These are phyloP conservation scores for Crepidodera aurea DNA, from an alignment of 2,888 invertebrate genomes.

Conservation along the genomic window DNA sequence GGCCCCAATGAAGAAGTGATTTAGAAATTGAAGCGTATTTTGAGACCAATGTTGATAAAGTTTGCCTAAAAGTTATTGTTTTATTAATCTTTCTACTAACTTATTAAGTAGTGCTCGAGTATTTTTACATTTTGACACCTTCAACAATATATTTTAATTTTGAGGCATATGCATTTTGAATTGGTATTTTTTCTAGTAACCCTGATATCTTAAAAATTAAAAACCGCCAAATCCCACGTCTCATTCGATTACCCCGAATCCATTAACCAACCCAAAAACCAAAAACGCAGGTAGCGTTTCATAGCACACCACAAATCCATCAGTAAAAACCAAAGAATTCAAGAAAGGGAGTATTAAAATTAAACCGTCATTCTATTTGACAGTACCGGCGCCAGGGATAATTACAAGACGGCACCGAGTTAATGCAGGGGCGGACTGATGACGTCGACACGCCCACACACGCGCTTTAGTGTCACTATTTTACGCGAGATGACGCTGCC, in stretches of 20 bases:
- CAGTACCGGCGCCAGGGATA: constrained; percentile 52
- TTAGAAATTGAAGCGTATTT: no score
- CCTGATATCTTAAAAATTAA: no score
- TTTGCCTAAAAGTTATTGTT: no score
- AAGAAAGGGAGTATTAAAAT: constrained; percentile 23
- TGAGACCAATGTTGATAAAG: no score
- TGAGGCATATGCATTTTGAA: no score
- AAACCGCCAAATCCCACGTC: neutral
- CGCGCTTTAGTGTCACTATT: constrained; percentile 45
- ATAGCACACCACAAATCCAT: constrained; percentile 21
- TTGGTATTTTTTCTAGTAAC: no score
- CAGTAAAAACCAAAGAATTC: constrained; percentile 28
- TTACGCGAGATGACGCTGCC: constrained; percentile 11
- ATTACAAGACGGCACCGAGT: constrained; percentile 48
- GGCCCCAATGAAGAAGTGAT: no score
- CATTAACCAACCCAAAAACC: constrained; percentile 19
- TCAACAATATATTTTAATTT: no score
- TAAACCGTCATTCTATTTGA: constrained; percentile 43
- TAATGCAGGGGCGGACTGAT: constrained; percentile 54
- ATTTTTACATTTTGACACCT: no score
- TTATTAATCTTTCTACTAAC: no score
- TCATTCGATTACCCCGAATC: constrained; percentile 10
- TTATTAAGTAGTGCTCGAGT: no score
- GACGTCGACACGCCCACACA: constrained; percentile 46
- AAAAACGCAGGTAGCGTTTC: constrained; percentile 17